phyloP scores from a whole-genome alignment of 1,140 invertebrate genomes.

The Drosophila ercepeae region DNA sequence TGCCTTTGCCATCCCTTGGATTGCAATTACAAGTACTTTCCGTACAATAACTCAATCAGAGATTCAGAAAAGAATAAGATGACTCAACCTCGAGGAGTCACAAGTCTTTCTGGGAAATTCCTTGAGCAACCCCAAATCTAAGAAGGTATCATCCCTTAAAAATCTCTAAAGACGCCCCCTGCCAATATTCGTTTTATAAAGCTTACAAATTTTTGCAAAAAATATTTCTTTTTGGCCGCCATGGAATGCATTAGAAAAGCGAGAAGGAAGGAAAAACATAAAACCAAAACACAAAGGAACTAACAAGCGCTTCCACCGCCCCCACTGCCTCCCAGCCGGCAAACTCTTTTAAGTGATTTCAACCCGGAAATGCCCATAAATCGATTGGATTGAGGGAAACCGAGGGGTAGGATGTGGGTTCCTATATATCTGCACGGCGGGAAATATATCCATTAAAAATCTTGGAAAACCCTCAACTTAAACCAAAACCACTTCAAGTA shows the following conservation, averaged over 20 bases:
- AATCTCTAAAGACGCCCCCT: constrained; percentile 11
- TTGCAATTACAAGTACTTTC: constrained; percentile 44
- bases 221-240: constrained; percentile 35
- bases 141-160: constrained; percentile 52
- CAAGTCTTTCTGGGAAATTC: background rate
- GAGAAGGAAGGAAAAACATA: constrained; percentile 40
- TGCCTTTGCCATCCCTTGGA: background rate
- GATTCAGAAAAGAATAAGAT: constrained; percentile 9
- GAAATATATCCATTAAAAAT: background rate
- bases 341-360: constrained; percentile 75
- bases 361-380: constrained; percentile 80
- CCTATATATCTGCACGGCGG: constrained; percentile 6
- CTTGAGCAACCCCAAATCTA: constrained; percentile 5
- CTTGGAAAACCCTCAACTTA: background rate
- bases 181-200: constrained; percentile 75
- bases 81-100: constrained; percentile 8
- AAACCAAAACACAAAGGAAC: constrained; percentile 63
- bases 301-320: constrained; percentile 51
- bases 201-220: constrained; percentile 72
- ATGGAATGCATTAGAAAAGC: constrained; percentile 35
- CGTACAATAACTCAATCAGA: constrained; percentile 35
- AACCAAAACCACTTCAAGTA: too few relatives aligned
- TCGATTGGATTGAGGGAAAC: constrained; percentile 47
- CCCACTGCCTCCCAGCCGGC: constrained; percentile 5
- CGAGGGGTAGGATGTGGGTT: constrained; percentile 9